Evolutionary conservation across 2,888 invertebrate species (phyloP), one percentile per base, ranked within the genome.

Genomic region (Meloe dianella): DNA sequence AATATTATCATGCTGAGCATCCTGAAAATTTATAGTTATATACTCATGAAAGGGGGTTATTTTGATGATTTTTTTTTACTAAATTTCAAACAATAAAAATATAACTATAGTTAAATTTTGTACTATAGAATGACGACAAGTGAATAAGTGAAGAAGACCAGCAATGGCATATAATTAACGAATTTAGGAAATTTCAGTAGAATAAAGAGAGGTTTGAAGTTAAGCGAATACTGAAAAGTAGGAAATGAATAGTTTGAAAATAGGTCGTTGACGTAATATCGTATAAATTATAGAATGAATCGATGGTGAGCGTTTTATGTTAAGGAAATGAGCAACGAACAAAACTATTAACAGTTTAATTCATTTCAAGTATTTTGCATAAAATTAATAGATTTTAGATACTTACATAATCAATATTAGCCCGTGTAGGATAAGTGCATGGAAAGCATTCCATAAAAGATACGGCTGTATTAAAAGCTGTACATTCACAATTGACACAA

Each of bases 401-500:
- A 83, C 86, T 86, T 78, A 86, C 86, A 76, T 85, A 85, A 79
- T 87, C 85, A 20, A 85, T 82, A 61, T 82, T 79, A 12, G 84
- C 80, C 2, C 85, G 84, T 47, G 82, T 83, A 4, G 87, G 87
- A 77, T 86, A 86, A 60, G 82, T 82, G 76, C 90, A 90, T 0
- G 89, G 88, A 66, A 87, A 87, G 75, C 92, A 91, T 71, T 89
- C 88, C 84, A 90, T 86, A 79, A 86, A 89, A 5, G 90, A 87
- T 22, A 90, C 85, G 0, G 91, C 91, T 51, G 88, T 87, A 69
- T 89, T 87, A 74, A 89, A 87, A 2, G 89, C 88, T 1, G 89
- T 87, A 75, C 92, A 92, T 77, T 92, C 91, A 79, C 92, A 92
- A 30, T 86, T 86, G 76, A 91, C 90, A 73, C 90, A 91, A 8